A percentile compares a stretch with the other conserved stretches of the same genome.
These are phyloP conservation scores for Uloborus plumipes DNA, from an alignment of 2,888 invertebrate genomes.

Conservation along the genomic window DNA sequence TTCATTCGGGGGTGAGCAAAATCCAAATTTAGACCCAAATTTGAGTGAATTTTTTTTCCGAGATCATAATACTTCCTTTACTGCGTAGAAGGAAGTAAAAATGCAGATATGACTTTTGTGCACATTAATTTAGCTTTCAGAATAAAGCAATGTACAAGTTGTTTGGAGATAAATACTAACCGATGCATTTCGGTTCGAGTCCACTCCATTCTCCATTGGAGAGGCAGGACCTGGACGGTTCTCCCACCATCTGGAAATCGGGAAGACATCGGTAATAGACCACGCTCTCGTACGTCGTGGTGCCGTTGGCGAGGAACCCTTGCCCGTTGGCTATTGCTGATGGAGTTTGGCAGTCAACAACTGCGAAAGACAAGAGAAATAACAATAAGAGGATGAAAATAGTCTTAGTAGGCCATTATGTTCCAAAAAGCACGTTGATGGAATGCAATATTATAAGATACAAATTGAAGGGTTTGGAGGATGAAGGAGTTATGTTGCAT, in stretches of 20 bases:
- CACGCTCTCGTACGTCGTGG: slow-evolving; percentile 85
- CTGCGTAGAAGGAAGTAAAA: too few species aligned
- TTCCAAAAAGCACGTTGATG: neutral
- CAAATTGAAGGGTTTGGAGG: too few species aligned
- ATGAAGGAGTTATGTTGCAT: too few species aligned
- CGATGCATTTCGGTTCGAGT: slow-evolving; percentile 63
- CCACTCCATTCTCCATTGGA: slow-evolving; percentile 66
- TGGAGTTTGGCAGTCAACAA: slow-evolving; percentile 87
- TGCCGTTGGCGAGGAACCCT: slow-evolving; percentile 86
- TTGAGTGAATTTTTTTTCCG: too few species aligned
- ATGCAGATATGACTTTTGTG: too few species aligned
- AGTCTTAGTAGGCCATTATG: neutral
- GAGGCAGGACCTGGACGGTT: slow-evolving; percentile 63
- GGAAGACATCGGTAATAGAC: slow-evolving; percentile 92
- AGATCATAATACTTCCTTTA: too few species aligned
- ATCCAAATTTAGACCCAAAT: too few species aligned
- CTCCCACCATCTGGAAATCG: slow-evolving; percentile 77
- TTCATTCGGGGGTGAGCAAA: too few species aligned
- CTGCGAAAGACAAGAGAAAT: slow-evolving; percentile 73
- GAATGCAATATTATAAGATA: too few species aligned
- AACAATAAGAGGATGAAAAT: neutral
- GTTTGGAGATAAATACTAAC: slow-evolving; percentile 14
- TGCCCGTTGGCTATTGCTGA: slow-evolving; percentile 83
- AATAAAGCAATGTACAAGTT: neutral
- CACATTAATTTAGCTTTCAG: neutral